Evolutionary conservation across 2,797 vertebrate genomes (phyloP).

Genomic region (Euphonia xanthogaster): DNA sequence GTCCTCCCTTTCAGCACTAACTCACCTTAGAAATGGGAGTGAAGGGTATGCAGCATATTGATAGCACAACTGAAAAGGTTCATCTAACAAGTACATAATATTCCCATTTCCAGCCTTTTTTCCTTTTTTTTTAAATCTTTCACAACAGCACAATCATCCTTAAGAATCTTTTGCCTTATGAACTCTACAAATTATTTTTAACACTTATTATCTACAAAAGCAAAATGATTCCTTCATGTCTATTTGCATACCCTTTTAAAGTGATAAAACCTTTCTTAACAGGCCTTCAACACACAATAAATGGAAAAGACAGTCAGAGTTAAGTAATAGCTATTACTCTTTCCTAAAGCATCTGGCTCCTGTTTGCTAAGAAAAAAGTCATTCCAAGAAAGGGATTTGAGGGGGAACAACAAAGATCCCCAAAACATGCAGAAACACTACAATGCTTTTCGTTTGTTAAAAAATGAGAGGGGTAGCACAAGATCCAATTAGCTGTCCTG

Average conservation of each 20-base stretch:
- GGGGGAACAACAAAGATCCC: background rate
- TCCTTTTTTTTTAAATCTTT: background rate
- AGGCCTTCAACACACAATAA: background rate
- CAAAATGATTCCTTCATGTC: background rate
- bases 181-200: slow-evolving; percentile 21
- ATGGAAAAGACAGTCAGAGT: background rate
- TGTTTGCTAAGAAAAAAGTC: background rate
- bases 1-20: background rate
- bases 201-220: background rate
- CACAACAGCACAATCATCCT: background rate
- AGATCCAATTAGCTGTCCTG: background rate
- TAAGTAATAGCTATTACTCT: background rate
- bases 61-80: background rate
- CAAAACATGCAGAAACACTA: background rate
- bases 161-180: background rate
- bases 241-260: background rate
- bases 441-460: background rate
- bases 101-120: background rate
- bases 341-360: background rate
- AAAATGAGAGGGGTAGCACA: background rate
- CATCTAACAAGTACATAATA: background rate
- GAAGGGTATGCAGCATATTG: background rate
- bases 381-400: background rate
- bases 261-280: background rate
- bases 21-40: background rate